Base-by-base conservation (phyloP, 2,888 invertebrate genomes). In the Liposcelis brunnea region DNA sequence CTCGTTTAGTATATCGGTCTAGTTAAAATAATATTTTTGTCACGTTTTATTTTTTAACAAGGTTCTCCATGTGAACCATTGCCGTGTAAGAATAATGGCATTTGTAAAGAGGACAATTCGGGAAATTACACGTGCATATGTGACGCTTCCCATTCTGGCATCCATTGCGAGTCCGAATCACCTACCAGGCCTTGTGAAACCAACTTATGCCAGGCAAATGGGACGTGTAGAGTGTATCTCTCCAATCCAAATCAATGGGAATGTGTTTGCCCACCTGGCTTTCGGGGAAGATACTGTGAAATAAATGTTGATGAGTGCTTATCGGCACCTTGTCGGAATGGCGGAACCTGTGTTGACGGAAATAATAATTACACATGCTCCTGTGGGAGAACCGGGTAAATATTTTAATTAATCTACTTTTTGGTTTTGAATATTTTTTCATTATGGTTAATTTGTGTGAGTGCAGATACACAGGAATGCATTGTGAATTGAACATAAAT, bases 301-400 rank as follows among this genome's bases (percentile, higher is more conserved):
- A 68, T 78, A 2, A 66, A 66, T 53, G 56, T 70, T 7, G 68
- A 71, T 51, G 79, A 74, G 53, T 75, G 75, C 51, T 56, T 63
- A 18, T 69, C 71, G 0, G 62, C 61, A 47, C 76, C 80, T 1
- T 82, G 82, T 54, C 58, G 59, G 78, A 85, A 89, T 60, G 83
- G 82, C 1, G 91, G 91, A n/a, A 80, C 80, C 7, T 94, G 94
- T 57, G 75, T 89, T 43, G 90, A 90, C 55, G 91, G 91, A 38
- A 84, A 89, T 60, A 91, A 93, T 66, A 75, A 77, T 55, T 87
- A 74, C 62, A 75, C 74, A 8, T 89, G 90, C 64, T 74, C 80
- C 59, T 89, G 89, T 61, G 64, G 68, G 40, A 70, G 70, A 54
- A 85, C 84, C 0, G 75, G 75, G 74, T 62, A 52, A 54, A 57